Percentiles rank a stretch among this genome's conserved stretches.
phyloP scores from a whole-genome alignment of 2,113 vertebrate species.

The Diadophis punctatus region DNA sequence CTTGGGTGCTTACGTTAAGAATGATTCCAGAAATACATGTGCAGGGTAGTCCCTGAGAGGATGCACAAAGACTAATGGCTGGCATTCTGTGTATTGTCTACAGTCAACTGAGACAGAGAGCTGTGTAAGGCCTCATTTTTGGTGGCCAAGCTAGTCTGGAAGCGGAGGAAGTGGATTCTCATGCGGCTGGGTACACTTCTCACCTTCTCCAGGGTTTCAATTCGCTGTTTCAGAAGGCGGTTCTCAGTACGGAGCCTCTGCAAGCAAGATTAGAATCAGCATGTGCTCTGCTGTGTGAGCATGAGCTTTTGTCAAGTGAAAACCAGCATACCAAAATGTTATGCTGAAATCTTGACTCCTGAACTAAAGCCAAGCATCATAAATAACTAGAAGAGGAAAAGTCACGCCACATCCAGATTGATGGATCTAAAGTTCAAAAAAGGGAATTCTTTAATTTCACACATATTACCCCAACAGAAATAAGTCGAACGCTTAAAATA shows the following conservation, averaged over 20 bases:
- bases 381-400: background rate
- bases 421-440: background rate
- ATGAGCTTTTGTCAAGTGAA: background rate
- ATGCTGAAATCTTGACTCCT: background rate
- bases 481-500: background rate
- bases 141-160: background rate
- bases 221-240: constrained; percentile 89
- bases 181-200: constrained; percentile 12
- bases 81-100: background rate
- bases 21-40: background rate
- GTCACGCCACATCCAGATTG: background rate
- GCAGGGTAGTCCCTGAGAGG: background rate
- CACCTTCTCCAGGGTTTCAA: constrained; percentile 94
- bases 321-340: background rate
- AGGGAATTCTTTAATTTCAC: background rate
- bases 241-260: constrained; percentile 92
- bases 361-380: background rate
- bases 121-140: constrained; percentile 19
- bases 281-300: background rate
- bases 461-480: background rate
- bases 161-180: constrained; percentile 20
- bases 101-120: background rate
- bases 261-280: constrained; percentile 5
- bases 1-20: background rate
- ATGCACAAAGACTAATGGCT: background rate